Base-by-base conservation (phyloP, 2,888 invertebrate species). In the Boloria selene region DNA sequence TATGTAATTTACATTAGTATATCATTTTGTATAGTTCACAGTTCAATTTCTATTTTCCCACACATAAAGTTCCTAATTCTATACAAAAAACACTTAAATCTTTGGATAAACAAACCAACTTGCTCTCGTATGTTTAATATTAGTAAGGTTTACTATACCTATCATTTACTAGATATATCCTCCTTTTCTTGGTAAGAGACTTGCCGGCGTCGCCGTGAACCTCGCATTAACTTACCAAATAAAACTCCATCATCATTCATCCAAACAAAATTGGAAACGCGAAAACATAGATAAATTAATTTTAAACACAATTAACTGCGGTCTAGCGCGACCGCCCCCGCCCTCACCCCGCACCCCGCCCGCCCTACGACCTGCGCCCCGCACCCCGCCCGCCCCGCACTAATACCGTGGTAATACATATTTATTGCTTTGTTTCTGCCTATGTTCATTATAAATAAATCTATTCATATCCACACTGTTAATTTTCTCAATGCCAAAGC, bases 271-370 rank as follows among this genome's bases (percentile, higher is more conserved):
- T 69, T 72, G 69, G 67, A 61, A 65, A 63, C 58, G 64, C 45
- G 58, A 67, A 63, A 68, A 65, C 64, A 65, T 65, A 69, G 66
- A 71, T 70, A 70, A 69, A 70, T 72, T 72, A 69, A 73, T 73
- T 70, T 73, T 61, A 64, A 68, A 64, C 59, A 64, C 55, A 47
- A 73, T 71, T 71, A 71, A 70, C 61, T 50, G 63, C 53, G 51
- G 54, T 16, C 16, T 47, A n/a, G 50, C 42, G 17, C 59, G 18
- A 26, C 50, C 13, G 7, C 45, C n/a, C 10, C 17, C 17, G 22
- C 16, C 16, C 14, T 10, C 50, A 38, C 17, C 10, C 42, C 45
- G 10, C 22, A 2, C 18, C n/a, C 44, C 13, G n/a, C 18, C 60
- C 53, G 45, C 38, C n/a, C n/a, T n/a, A n/a, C n/a, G n/a, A n/a